Conservation (phyloP, 2,888 invertebrate genomes). For the Synergus itoensis region DNA sequence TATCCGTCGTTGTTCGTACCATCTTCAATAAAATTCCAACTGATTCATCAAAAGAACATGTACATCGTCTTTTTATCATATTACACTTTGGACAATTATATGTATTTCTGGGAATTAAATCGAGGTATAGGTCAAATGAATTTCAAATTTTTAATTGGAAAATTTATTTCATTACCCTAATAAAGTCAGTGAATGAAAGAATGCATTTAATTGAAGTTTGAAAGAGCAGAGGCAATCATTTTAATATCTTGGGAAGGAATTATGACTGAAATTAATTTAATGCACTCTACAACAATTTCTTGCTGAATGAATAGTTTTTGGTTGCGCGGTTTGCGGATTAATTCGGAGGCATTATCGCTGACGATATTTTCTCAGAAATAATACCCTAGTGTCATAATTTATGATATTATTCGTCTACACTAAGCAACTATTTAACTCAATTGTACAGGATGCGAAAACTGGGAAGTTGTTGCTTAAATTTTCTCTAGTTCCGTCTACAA, state of each 20-base stretch:
- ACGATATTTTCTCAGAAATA: slow-evolving; percentile 18
- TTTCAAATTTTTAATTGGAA: too few species aligned
- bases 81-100: too few species aligned
- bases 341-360: background rate
- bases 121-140: too few species aligned
- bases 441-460: background rate
- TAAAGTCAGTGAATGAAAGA: background rate
- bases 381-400: background rate
- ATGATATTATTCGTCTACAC: background rate
- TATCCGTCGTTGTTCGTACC: background rate
- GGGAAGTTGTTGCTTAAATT: background rate
- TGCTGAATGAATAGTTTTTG: background rate
- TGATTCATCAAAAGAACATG: background rate
- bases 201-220: background rate
- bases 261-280: slow-evolving; percentile 21
- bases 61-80: too few species aligned
- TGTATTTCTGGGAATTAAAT: too few species aligned
- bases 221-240: background rate
- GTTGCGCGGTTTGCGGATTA: slow-evolving; percentile 19
- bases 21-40: background rate
- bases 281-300: slow-evolving; percentile 13
- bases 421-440: background rate
- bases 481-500: background rate
- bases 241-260: background rate
- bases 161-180: too few species aligned